phyloP scores from a whole-genome alignment of 2,888 invertebrate species.

The Cacoxenus indagator region DNA sequence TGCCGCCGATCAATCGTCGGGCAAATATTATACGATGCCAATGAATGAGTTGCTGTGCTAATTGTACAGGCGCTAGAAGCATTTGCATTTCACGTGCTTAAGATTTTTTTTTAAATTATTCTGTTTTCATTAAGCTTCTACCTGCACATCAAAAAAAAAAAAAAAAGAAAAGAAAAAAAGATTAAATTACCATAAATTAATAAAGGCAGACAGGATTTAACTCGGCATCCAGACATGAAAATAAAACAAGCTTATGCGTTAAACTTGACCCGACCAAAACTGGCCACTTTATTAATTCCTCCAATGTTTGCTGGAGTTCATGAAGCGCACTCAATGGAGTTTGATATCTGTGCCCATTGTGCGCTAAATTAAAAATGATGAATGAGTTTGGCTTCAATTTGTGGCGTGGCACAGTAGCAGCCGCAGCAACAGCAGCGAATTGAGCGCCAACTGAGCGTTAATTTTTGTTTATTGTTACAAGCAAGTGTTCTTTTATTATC shows the following conservation, averaged over 20 bases:
- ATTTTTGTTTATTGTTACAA: background rate
- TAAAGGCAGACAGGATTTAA: conserved; percentile 45
- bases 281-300: background rate
- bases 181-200: conserved; percentile 59
- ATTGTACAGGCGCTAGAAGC: background rate
- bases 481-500: background rate
- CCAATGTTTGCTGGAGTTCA: background rate
- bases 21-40: background rate
- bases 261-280: conserved; percentile 45
- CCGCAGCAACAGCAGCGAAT: background rate
- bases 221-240: conserved; percentile 46
- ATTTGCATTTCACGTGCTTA: too few relatives aligned
- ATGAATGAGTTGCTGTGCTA: conserved; percentile 1
- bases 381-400: conserved; percentile 51
- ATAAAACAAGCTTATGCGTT: conserved; percentile 30
- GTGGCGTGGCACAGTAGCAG: conserved; percentile 37
- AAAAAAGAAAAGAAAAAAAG: conserved; percentile 33
- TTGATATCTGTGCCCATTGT: conserved; percentile 16
- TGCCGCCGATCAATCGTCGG: conserved; percentile 14
- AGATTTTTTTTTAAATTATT: background rate
- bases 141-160: conserved; percentile 16
- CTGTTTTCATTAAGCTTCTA: background rate
- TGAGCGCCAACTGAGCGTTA: background rate
- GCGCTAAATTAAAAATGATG: conserved; percentile 49
- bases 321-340: background rate